phyloP scores from a whole-genome alignment of 2,888 invertebrate genomes.

The Drosophila parthenogenetica region DNA sequence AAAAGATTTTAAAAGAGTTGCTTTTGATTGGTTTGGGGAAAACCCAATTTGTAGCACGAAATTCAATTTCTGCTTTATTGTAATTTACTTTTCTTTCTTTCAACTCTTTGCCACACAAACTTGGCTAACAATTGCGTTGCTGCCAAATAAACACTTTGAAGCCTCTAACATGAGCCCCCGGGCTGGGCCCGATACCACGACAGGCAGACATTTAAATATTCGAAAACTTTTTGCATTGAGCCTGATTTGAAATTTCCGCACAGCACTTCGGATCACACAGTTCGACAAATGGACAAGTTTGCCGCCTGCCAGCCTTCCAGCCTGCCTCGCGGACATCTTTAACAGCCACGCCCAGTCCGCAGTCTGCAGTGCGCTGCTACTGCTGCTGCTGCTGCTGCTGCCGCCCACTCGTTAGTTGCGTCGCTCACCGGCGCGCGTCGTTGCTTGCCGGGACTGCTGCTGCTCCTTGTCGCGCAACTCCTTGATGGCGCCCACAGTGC shows the following conservation, averaged over 20 bases:
- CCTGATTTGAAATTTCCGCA: slow-evolving; percentile 22
- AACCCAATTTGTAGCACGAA: slow-evolving; percentile 33
- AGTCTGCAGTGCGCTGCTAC: slow-evolving; percentile 8
- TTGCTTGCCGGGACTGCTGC: slow-evolving; percentile 87
- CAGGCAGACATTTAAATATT: slow-evolving; percentile 19
- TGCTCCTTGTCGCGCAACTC: slow-evolving; percentile 90
- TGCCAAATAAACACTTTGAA: slow-evolving; percentile 59
- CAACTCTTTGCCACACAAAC: slow-evolving; percentile 2
- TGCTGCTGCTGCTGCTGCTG: background rate
- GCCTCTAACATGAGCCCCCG: slow-evolving; percentile 68
- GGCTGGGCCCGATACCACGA: slow-evolving; percentile 15
- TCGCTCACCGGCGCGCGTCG: slow-evolving; percentile 83
- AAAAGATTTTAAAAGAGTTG: slow-evolving; percentile 6
- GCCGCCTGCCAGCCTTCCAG: background rate
- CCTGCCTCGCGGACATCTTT: slow-evolving; percentile 19
- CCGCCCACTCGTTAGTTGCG: slow-evolving; percentile 75
- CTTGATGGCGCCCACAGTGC: slow-evolving; percentile 90
- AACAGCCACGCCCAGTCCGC: slow-evolving; percentile 17
- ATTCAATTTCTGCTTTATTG: slow-evolving; percentile 46
- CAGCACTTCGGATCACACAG: slow-evolving; percentile 37
- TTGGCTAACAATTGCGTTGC: slow-evolving; percentile 48
- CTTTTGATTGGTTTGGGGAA: slow-evolving; percentile 2
- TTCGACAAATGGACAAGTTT: slow-evolving; percentile 5
- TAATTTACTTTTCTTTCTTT: slow-evolving; percentile 6
- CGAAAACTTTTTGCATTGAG: slow-evolving; percentile 1